Evolutionary conservation across 2,113 vertebrate species (phyloP), one percentile per base, ranked within the genome.

Genomic region (Pelodiscus sinensis): DNA sequence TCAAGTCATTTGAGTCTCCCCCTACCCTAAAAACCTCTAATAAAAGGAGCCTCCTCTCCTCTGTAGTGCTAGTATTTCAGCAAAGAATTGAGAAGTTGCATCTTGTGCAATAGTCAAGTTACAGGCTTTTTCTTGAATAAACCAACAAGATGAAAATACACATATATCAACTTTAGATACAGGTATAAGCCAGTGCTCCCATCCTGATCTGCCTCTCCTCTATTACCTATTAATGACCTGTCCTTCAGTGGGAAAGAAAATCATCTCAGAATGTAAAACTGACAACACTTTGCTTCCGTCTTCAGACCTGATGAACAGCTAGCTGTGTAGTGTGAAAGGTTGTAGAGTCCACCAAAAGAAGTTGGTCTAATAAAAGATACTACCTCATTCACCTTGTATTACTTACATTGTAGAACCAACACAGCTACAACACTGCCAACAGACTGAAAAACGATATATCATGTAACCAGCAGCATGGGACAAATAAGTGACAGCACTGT

Each of bases 11-110:
- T 79, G 38, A 92, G 51, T 81, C 51, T 22, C 4, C 16, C 35
- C 16, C 35, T 85, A 29, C 10, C 0, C 0, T 18, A 55, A 75
- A 75, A 75, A 55, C 11, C 55, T 19, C 0, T 1, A 1, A 3
- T 75, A 81, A 35, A 78, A 29, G 88, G 50, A 79, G 62, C 29
- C 29, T 3, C 1, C 15, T 81, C 79, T 87, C 27, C 35, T 2
- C 0, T 4, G 8, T 52, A 25, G 50, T 50, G 6, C 54, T 83
- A 56, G 24, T 3, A 1, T 31, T 12, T 57, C 22, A 27, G n/a
- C 51, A 19, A 0, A 75, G 71, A 44, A 13, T 89, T 15, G 12
- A 73, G 25, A 16, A 84, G 3, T 2, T 85, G 29, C 55, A 86
- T 68, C 86, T 89, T 52, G 44, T 73, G 22, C 2, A 27, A 38